Evolutionary conservation across 2,888 invertebrate species (phyloP).

Genomic region (Drosophila phalerata): DNA sequence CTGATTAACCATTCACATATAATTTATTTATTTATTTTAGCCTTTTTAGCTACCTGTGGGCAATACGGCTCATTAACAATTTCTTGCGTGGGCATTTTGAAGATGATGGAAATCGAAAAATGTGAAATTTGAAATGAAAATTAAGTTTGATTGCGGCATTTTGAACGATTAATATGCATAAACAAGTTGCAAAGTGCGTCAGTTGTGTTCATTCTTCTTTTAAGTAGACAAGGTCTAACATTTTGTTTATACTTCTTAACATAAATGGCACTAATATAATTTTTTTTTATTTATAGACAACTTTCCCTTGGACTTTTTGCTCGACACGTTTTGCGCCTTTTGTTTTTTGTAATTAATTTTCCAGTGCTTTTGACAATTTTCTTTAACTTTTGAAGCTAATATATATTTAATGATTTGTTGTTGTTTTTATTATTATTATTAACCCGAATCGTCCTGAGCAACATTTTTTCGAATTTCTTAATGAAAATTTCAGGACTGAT

Average conservation of each 20-base stretch:
- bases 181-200: constrained; percentile 63
- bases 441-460: too few relatives aligned
- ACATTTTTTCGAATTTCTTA: too few relatives aligned
- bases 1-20: constrained; percentile 49
- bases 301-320: constrained; percentile 1
- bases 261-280: constrained; percentile 1
- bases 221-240: background rate
- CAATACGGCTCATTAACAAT: constrained; percentile 57
- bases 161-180: constrained; percentile 61
- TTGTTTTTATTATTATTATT: constrained; percentile 23
- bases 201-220: constrained; percentile 6
- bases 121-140: constrained; percentile 34
- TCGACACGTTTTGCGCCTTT: constrained; percentile 41
- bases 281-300: constrained; percentile 7
- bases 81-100: constrained; percentile 37
- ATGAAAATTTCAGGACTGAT: too few relatives aligned
- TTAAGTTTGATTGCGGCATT: constrained; percentile 42
- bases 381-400: constrained; percentile 6
- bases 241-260: constrained; percentile 9
- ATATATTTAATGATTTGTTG: constrained; percentile 23
- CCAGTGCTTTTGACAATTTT: constrained; percentile 51
- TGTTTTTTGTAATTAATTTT: constrained; percentile 58
- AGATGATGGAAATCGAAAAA: constrained; percentile 42
- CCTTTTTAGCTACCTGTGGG: constrained; percentile 58
- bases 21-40: constrained; percentile 58